phyloP scores from a whole-genome alignment of 2,797 vertebrate genomes.

The Micrastur ruficollis region DNA sequence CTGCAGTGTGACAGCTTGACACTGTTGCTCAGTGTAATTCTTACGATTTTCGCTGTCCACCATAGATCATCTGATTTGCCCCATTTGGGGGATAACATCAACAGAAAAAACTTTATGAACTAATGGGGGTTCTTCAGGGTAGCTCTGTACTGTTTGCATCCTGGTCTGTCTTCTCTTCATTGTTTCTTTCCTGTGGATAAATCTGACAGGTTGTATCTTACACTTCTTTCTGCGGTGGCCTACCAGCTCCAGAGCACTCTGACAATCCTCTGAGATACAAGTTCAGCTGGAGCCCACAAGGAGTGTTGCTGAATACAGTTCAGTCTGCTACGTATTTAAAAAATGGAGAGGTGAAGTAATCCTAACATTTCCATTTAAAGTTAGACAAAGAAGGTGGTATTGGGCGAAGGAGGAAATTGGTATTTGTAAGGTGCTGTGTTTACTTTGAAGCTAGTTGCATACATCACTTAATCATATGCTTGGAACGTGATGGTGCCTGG shows the following conservation, averaged over 20 bases:
- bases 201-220: constrained; percentile 88
- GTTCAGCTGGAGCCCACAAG: constrained; percentile 96
- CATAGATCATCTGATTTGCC: neutral
- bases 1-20: neutral
- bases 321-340: constrained; percentile 86
- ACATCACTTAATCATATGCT: neutral
- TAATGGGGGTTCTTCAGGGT: neutral
- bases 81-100: neutral
- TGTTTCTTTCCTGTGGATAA: constrained; percentile 1
- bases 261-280: constrained; percentile 96
- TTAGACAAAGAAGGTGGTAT: neutral
- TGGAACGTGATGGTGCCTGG: neutral
- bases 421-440: neutral
- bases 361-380: neutral
- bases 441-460: neutral
- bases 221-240: constrained; percentile 90
- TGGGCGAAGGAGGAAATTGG: neutral
- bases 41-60: neutral
- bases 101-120: neutral
- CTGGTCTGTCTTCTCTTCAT: neutral
- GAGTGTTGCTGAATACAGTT: constrained; percentile 89
- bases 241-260: constrained; percentile 91
- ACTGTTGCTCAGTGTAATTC: neutral
- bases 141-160: neutral
- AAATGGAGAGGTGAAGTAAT: constrained; percentile 81